Evolutionary conservation across 1,140 invertebrate species (phyloP).

Genomic region (Solen grandis): DNA sequence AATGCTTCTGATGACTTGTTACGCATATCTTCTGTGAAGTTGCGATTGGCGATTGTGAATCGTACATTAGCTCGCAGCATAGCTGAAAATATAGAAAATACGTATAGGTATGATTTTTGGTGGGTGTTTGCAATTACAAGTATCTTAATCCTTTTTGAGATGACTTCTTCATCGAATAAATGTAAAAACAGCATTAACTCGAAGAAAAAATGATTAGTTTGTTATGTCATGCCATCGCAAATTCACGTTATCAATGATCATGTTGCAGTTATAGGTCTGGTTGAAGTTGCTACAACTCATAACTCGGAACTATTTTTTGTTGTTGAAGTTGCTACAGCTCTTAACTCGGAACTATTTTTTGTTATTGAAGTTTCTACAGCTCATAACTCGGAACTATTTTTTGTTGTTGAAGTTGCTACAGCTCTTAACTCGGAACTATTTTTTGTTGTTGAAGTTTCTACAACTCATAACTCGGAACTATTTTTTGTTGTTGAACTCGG

Average conservation of each 20-base stretch:
- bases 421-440: too few relatives aligned
- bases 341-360: too few relatives aligned
- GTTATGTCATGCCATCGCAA: neutral
- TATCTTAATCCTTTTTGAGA: neutral
- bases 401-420: too few relatives aligned
- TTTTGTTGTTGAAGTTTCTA: too few relatives aligned
- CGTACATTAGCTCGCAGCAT: conserved; percentile 47
- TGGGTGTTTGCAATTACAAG: too few relatives aligned
- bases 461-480: too few relatives aligned
- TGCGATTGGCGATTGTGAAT: conserved; percentile 47
- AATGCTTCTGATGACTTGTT: conserved; percentile 22
- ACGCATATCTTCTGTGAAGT: conserved; percentile 40
- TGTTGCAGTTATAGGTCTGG: neutral
- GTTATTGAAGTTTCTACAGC: too few relatives aligned
- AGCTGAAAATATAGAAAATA: conserved; percentile 28
- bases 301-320: too few relatives aligned
- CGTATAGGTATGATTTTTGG: neutral
- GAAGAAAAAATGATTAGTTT: neutral
- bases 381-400: too few relatives aligned
- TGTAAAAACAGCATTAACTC: neutral
- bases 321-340: too few relatives aligned
- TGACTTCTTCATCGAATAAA: neutral
- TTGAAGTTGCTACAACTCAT: too few relatives aligned
- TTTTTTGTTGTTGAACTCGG: too few relatives aligned
- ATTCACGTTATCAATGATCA: neutral